These are phyloP conservation scores for Chrysaora quinquecirrha DNA, from an alignment of 30 jellyfish, hydroid and myxozoan genomes.

Conservation along the genomic window DNA sequence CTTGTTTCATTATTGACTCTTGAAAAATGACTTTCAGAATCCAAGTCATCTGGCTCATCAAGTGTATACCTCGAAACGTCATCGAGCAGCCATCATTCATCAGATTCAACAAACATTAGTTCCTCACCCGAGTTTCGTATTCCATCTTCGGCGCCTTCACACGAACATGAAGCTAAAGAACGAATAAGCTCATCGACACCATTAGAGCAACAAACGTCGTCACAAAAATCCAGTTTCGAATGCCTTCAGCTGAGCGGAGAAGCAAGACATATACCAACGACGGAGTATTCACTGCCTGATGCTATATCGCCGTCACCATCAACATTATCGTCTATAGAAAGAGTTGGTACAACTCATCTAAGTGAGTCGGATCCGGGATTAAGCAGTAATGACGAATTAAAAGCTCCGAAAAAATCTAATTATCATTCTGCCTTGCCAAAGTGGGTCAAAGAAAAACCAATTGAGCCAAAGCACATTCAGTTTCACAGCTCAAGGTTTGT, in stretches of 20 bases:
- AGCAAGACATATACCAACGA: neutral
- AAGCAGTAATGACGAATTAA: neutral
- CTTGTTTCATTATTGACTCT: too few species aligned
- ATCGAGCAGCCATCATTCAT: neutral
- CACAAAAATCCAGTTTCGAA: neutral
- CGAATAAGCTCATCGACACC: neutral
- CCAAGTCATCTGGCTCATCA: neutral
- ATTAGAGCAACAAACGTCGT: neutral
- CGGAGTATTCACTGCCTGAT: neutral
- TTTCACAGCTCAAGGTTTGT: conserved; percentile 8
- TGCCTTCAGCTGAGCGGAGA: neutral
- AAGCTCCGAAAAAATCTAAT: neutral
- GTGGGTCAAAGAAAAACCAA: neutral
- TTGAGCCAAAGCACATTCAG: neutral
- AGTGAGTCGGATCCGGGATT: neutral
- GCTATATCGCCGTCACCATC: neutral
- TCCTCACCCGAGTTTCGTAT: neutral
- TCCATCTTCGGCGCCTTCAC: neutral
- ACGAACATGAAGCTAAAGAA: neutral
- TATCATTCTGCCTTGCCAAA: neutral
- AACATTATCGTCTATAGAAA: neutral
- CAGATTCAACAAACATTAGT: neutral
- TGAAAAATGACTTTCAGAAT: neutral
- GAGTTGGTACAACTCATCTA: neutral
- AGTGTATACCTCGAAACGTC: neutral